Conservation (phyloP, 2,797 vertebrate genomes). For the Heterohyrax brucei region DNA sequence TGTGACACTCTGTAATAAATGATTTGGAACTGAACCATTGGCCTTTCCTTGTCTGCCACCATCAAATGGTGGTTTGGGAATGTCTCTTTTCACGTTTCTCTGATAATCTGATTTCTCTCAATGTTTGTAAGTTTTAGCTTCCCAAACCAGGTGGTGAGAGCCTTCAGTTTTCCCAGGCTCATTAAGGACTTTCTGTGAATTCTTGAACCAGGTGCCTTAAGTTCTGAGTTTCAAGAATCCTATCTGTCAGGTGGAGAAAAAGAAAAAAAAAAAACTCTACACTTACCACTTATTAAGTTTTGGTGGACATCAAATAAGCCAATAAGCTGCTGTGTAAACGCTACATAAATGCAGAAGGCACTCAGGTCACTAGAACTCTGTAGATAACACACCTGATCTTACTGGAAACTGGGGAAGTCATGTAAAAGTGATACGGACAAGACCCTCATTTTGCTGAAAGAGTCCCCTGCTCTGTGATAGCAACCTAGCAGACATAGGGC, state of each 20-base stretch:
- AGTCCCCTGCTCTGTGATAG: background rate
- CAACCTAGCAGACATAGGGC: background rate
- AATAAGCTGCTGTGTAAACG: background rate
- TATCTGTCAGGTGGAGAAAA: background rate
- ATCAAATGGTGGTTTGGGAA: background rate
- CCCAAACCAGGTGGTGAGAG: background rate
- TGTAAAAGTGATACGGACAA: background rate
- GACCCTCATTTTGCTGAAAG: conserved; percentile 17
- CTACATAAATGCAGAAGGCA: background rate
- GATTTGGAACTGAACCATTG: background rate
- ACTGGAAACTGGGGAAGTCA: background rate
- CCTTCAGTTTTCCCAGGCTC: background rate
- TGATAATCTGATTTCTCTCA: background rate
- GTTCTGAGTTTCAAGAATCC: background rate
- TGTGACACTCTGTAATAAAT: background rate
- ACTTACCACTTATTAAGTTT: background rate
- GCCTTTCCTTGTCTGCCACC: background rate
- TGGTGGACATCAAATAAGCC: background rate
- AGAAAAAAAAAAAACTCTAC: background rate
- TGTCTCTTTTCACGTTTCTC: background rate
- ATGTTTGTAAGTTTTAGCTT: background rate
- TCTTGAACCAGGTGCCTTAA: background rate
- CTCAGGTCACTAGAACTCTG: background rate
- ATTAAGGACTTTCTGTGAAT: background rate
- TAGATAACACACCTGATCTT: background rate